Conservation (phyloP, 2,797 vertebrate species). For the Columba guinea region DNA sequence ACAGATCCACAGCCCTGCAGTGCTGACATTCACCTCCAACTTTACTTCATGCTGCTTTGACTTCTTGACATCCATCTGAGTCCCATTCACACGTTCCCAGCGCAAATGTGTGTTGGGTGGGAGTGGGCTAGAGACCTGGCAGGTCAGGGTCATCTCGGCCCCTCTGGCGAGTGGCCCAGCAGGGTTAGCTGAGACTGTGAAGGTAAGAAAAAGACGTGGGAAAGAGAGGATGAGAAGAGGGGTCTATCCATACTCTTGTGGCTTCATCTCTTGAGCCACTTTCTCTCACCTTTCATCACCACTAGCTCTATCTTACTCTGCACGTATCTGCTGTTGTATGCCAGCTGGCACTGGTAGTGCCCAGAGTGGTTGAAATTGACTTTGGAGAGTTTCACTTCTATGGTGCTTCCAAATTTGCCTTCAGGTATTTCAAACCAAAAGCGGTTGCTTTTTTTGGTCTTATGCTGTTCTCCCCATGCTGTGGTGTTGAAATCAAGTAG, state of each 20-base stretch:
- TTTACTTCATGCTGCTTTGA: neutral
- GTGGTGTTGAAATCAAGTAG: neutral
- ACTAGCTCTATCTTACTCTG: slow-evolving; percentile 58
- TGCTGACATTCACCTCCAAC: neutral
- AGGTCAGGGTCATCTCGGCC: slow-evolving; percentile 1
- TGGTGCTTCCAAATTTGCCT: neutral
- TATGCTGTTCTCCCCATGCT: neutral
- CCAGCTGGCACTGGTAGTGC: slow-evolving; percentile 31
- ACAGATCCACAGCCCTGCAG: slow-evolving; percentile 56
- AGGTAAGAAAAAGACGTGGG: neutral
- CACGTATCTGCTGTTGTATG: neutral
- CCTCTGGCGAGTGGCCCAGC: neutral
- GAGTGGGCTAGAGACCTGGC: neutral
- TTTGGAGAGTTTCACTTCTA: slow-evolving; percentile 31
- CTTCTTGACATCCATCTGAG: neutral
- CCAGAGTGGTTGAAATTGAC: slow-evolving; percentile 55
- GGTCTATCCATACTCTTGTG: neutral
- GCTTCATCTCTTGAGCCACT: neutral
- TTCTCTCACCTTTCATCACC: slow-evolving; percentile 74
- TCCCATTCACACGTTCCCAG: slow-evolving; percentile 41
- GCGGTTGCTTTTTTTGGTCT: neutral
- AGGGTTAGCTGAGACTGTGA: slow-evolving; percentile 48
- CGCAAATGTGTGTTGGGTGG: neutral
- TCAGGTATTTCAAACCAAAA: neutral
- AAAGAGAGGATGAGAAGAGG: neutral